Evolutionary conservation across 2,797 vertebrate species (phyloP).

Genomic region (Sparidentex hasta): DNA sequence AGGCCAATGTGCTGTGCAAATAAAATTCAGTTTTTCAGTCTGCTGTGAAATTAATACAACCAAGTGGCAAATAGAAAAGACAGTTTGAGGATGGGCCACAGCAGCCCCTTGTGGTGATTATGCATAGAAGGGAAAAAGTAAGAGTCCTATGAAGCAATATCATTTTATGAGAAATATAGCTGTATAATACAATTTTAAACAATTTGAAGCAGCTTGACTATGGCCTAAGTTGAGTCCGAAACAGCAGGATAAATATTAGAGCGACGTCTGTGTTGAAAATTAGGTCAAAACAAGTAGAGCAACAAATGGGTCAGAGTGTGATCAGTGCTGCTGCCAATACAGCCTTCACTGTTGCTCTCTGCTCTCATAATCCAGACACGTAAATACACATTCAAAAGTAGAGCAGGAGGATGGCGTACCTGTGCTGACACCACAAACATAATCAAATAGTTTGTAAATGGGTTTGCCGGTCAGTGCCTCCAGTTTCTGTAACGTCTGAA

Average conservation of each 20-base stretch:
- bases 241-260: background rate
- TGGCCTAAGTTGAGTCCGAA: background rate
- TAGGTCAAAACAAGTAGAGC: conserved; percentile 55
- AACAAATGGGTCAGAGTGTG: conserved; percentile 62
- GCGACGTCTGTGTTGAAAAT: conserved; percentile 17
- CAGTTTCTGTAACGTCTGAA: conserved; percentile 93
- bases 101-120: conserved; percentile 61
- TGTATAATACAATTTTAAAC: background rate
- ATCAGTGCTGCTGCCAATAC: conserved; percentile 43
- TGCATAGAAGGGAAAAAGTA: background rate
- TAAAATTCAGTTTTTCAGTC: conserved; percentile 41
- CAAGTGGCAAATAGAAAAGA: background rate
- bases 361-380: conserved; percentile 58
- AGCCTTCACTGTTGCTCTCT: conserved; percentile 18
- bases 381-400: conserved; percentile 39
- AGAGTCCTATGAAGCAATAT: background rate
- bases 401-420: conserved; percentile 81
- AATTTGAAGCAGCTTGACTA: background rate
- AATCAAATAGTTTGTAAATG: conserved; percentile 95
- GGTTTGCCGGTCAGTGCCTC: conserved; percentile 94
- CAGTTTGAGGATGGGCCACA: conserved; percentile 32
- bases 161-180: background rate
- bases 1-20: conserved; percentile 40
- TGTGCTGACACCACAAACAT: conserved; percentile 98
- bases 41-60: conserved; percentile 30